phyloP scores from a whole-genome alignment of 2,888 invertebrate genomes.

The Spialia ferax region DNA sequence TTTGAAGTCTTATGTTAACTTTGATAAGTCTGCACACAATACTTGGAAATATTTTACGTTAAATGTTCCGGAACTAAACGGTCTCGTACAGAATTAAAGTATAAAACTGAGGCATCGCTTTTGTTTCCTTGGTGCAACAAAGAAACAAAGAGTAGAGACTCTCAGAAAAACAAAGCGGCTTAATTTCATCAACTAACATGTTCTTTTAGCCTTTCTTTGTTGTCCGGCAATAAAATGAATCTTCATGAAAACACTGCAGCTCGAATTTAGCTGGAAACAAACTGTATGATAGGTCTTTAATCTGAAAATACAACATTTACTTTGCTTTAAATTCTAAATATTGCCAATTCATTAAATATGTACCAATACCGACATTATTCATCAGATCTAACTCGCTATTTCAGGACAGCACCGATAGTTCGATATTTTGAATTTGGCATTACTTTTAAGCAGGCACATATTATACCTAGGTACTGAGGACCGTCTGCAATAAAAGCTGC shows the following conservation, averaged over 20 bases:
- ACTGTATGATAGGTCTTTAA: background rate
- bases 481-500: background rate
- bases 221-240: conserved; percentile 11
- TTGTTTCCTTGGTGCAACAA: conserved; percentile 6
- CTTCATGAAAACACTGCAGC: conserved; percentile 19
- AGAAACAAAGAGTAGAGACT: background rate
- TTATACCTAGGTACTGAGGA: background rate
- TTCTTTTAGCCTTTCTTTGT: conserved; percentile 5
- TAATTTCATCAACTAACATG: conserved; percentile 24
- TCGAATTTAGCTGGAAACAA: background rate
- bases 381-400: background rate
- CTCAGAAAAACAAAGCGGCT: conserved; percentile 17
- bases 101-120: conserved; percentile 1
- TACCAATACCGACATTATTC: too few species aligned
- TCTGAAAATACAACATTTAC: background rate
- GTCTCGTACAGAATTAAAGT: background rate
- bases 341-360: background rate
- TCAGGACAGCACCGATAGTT: too few species aligned
- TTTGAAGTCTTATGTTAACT: too few species aligned
- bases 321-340: background rate
- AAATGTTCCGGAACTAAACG: background rate
- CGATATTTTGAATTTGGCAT: background rate
- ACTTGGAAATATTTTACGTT: background rate
- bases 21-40: background rate
- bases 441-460: background rate